Evolutionary conservation across 2,797 vertebrate genomes (phyloP), one percentile per base, ranked within the genome.

Genomic region (Eurystomus glaucurus): DNA sequence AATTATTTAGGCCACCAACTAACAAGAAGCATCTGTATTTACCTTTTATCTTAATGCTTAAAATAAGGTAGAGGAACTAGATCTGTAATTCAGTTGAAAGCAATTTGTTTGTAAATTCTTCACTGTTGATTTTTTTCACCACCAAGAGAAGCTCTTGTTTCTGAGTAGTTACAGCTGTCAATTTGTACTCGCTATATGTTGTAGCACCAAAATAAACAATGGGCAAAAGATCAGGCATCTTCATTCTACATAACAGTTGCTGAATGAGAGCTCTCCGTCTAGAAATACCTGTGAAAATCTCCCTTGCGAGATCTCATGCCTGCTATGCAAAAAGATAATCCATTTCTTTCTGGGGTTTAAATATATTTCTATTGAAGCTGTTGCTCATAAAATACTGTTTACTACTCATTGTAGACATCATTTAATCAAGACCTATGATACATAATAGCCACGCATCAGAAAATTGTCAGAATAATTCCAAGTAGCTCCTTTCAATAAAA

Each of bases 1-100:
- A 96, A 95, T 96, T 96, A 97, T 96, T 97, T 88, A 94, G 76
- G 81, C 80, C 58, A 60, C 65, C 68, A 79, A 94, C 93, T 93
- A 96, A 93, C 72, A 93, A 76, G 92, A 68, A 87, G 35, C 85
- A 91, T 93, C 80, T n/a, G 60, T 91, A 89, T 94, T 92, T 96
- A 96, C 95, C 93, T 96, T 96, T 95, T 94, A 93, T 76, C 81
- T 81, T 79, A 84, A 60, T 45, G 21, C 52, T 54, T 55, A 83
- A 93, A 90, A 57, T 94, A 94, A 87, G 51, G 72, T 88, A 55
- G 76, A 51, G 85, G 79, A 90, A 96, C 81, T 76, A 95, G 60
- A 83, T 93, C 65, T 61, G 82, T 77, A 86, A 23, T 91, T 95
- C 71, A 66, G 46, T 54, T 88, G 95, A 96, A 90, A 96, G 81